These are phyloP conservation scores for Aspidapion aeneum DNA, from an alignment of 2,888 invertebrate species.

Conservation along the genomic window DNA sequence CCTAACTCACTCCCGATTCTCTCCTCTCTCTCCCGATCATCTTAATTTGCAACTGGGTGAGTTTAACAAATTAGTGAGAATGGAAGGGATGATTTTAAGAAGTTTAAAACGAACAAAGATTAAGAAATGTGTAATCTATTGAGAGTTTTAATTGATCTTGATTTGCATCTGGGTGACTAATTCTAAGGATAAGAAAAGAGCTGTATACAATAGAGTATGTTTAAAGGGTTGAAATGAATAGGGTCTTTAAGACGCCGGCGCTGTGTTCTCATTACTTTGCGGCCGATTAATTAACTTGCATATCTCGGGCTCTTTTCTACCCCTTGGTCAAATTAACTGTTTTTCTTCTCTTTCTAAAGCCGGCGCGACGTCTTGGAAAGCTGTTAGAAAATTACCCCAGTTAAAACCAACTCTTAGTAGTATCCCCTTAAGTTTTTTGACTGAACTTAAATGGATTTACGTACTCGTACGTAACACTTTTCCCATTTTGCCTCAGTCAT, in stretches of 20 bases:
- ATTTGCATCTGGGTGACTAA: background rate
- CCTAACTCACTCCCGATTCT: background rate
- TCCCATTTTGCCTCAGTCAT: no score
- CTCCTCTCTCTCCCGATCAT: no score
- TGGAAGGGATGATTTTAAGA: background rate
- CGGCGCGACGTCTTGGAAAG: background rate
- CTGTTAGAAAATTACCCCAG: background rate
- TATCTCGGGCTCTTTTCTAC: constrained; percentile 49
- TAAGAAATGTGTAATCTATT: background rate
- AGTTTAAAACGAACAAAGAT: background rate
- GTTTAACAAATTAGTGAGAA: background rate
- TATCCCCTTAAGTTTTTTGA: no score
- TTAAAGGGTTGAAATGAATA: background rate
- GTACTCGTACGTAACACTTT: no score
- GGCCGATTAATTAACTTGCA: constrained; percentile 54
- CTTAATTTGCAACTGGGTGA: background rate
- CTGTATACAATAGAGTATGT: background rate
- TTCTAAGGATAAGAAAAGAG: background rate
- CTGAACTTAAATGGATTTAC: no score
- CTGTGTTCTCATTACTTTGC: constrained; percentile 50
- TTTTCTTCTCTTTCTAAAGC: background rate
- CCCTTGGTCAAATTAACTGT: constrained; percentile 22
- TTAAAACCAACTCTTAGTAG: no score
- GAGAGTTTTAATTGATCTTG: background rate
- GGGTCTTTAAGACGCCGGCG: constrained; percentile 42